A percentile compares a stretch with the other conserved stretches of the same genome.
Evolutionary conservation across 2,113 vertebrate species (phyloP).

Genomic region (Leptobrachium leishanense): DNA sequence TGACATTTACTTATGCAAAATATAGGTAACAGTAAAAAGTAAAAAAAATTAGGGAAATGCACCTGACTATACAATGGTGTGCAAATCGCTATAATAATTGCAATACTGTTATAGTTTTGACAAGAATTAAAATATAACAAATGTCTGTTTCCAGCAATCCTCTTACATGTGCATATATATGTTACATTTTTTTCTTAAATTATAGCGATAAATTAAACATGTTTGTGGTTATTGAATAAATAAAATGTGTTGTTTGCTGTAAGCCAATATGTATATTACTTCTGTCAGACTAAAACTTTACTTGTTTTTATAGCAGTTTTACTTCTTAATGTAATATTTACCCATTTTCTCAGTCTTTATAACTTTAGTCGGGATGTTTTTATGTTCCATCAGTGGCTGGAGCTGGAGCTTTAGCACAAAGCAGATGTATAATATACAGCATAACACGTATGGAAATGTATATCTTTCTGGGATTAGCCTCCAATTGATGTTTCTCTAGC

Average conservation of each 20-base stretch:
- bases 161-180: not conserved
- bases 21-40: not conserved
- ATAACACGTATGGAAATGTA: no score
- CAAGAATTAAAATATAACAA: constrained; percentile 7
- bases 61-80: constrained; percentile 4
- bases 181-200: not conserved
- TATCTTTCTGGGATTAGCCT: no score
- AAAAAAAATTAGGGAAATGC: not conserved
- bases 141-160: not conserved
- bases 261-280: not conserved
- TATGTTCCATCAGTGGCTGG: no score
- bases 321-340: no score
- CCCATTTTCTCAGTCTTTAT: no score
- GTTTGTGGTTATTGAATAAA: no score
- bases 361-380: no score
- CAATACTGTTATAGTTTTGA: constrained; percentile 1
- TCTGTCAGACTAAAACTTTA: not conserved
- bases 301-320: not conserved
- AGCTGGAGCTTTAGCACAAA: no score
- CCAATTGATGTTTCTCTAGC: no score
- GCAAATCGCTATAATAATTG: constrained; percentile 20
- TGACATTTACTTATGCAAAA: constrained; percentile 33
- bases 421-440: no score
- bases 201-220: not conserved
- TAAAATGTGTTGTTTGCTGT: no score